Conservation (phyloP, 1,140 invertebrate species). For the Triops cancriformis region DNA sequence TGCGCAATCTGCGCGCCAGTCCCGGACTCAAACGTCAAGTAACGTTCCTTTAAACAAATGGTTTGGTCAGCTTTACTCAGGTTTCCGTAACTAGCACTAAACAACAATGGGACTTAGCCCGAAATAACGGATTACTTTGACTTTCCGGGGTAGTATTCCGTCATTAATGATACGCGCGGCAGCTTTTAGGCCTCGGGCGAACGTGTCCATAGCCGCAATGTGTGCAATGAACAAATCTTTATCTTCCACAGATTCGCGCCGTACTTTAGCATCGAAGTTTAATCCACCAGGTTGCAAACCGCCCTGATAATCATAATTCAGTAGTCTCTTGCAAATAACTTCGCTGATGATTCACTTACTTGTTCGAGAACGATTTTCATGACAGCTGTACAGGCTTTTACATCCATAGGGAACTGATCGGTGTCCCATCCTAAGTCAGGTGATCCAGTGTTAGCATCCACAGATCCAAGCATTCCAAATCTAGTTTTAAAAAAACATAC, state of each 20-base stretch:
- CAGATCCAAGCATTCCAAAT: constrained; percentile 44
- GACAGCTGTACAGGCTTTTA: constrained; percentile 43
- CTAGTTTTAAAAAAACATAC: constrained; percentile 32
- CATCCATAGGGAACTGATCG: constrained; percentile 45
- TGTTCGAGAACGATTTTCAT: constrained; percentile 50
- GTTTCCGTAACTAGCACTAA: no score
- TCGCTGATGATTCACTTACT: constrained; percentile 37
- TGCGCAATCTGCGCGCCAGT: constrained; percentile 48
- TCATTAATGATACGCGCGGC: constrained; percentile 45
- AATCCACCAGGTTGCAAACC: constrained; percentile 51
- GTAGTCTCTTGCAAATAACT: constrained; percentile 5
- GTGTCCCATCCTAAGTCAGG: constrained; percentile 46
- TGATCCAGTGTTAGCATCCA: constrained; percentile 45
- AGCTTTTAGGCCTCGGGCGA: constrained; percentile 47
- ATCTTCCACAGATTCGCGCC: constrained; percentile 45
- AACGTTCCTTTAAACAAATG: constrained; percentile 41
- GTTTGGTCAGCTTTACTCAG: neutral
- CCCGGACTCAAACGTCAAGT: constrained; percentile 48
- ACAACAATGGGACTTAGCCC: no score
- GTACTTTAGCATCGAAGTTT: constrained; percentile 47
- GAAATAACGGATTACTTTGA: neutral
- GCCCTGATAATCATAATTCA: constrained; percentile 38
- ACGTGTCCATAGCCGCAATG: constrained; percentile 50
- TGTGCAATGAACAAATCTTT: constrained; percentile 50
- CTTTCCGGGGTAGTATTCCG: neutral